Evolutionary conservation across 92 coral and sea anemone genomes (phyloP), one percentile per base, ranked within the genome.

Genomic region (Epizoanthus fatuus): DNA sequence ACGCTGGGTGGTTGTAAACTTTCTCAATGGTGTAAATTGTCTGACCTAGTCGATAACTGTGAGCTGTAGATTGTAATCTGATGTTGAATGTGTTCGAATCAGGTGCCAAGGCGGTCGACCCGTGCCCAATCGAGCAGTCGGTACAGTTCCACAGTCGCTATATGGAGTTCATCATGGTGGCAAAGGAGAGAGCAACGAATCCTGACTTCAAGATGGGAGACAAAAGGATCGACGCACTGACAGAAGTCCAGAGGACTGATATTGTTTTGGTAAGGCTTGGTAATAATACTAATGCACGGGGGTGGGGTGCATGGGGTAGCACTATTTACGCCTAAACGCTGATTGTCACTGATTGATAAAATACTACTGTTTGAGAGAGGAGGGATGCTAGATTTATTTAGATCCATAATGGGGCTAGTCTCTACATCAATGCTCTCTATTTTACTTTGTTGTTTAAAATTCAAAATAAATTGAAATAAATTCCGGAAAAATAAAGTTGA

Each of bases 131-230:
- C n/a, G 91, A 91, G 3, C 79, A 78, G 53, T 89, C 92, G 13
- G 87, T 89, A 7, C 94, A 92, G 75, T 94, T 94, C 82, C 98
- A 94, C 56, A 91, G 78, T 35, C 93, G 98, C 29, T 94, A 94
- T 70, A 83, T 94, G 42, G 89, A 69, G 44, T 94, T 88, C 79
- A 89, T 94, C 35, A 86, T 88, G 84, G 80, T 84, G 22, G 90
- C 98, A 10, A 86, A 90, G 69, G 90, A 89, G 72, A 35, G 68
- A 56, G 75, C 86, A 63, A 53, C 66, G 32, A 63, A 81, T 59
- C 80, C 77, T 47, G 53, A 76, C 63, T 71, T 85, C 56, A 53
- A 64, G 38, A 44, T 53, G 29, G 84, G 44, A 12, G 78, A 79
- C 10, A 69, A 57, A 4, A 75, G 81, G 29, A 13, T 87, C 11